Base-by-base conservation (phyloP, 2,113 vertebrate species). In the Polypterus senegalus region DNA sequence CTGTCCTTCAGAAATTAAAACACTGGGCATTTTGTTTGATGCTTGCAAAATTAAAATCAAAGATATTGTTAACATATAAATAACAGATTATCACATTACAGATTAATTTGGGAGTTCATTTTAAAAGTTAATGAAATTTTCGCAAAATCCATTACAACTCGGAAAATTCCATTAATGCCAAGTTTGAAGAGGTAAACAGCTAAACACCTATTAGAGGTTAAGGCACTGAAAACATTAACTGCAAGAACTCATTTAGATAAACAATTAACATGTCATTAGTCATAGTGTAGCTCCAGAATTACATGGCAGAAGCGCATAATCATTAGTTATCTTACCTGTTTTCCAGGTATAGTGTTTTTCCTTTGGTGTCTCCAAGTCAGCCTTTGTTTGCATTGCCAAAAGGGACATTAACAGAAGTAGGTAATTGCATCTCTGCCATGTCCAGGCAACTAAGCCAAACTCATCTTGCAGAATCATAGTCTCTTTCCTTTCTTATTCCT, bases 321-420 rank as follows among this genome's bases (percentile, higher is more conserved):
- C 2, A 27, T 27, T 54, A 46, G 66, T 54, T 55, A 69, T 64
- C 79, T 79, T 92, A 98, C 95, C 94, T 88, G 90, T 81, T 90
- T 89, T 97, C 95, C 95, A 98, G 52, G 86, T 77, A 78, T 94
- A 98, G 45, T 87, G 89, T 61, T 84, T 81, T 63, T 89, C 84
- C 73, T 81, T 89, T 52, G 78, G 80, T 73, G 82, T 80, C 69
- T 88, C 82, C 61, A 87, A 70, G 78, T 91, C 87, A 65, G 87
- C 79, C 57, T 63, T 74, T 69, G 81, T 78, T 63, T 86, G 85
- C 54, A 85, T 71, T 65, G 86, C 72, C 60, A 89, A 69, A 59
- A 93, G 75, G 71, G 76, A 83, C 76, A 91, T 63, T 9, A 91
- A 64, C 64, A 91, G 71, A 68, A 86, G 67, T 11, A 84, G 76